Base-by-base conservation (phyloP, 1,140 invertebrate species). In the Drosophila trapezifrons region DNA sequence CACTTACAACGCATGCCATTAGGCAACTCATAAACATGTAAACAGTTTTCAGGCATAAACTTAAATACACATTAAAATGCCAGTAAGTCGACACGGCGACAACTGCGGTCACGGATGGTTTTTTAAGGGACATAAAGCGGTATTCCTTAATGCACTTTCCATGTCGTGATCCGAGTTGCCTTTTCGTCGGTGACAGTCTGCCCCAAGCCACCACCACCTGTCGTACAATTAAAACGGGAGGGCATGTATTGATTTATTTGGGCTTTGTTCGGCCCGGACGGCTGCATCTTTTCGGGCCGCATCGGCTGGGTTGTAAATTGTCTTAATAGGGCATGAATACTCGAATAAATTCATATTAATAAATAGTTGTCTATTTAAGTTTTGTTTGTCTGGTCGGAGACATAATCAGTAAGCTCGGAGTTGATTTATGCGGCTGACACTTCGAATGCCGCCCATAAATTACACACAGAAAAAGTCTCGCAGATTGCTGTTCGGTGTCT, bases 161-260 rank as follows among this genome's bases (percentile, higher is more conserved):
- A 32, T 82, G 79, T 80, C 25, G 54, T 37, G 54, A 51, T 46
- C 27, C 74, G n/a, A 35, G 45, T 57, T 45, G 49, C 40, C 43
- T 46, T 59, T 27, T 43, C 42, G 18, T 37, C 45, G 32, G 51
- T 46, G 15, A 40, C 42, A 27, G 22, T 37, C 32, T 20, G 6
- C 37, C 22, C 4, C 20, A 20, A n/a, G 43, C 42, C 42, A 18
- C 35, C 29, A 13, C 40, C 47, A 54, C 15, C 78, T 72, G 79
- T 78, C 56, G 51, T 54, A 78, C 79, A 82, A 82, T 82, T 82
- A 78, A 82, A 82, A 82, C 45, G 49, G 59, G 69, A 69, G 43
- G 74, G 77, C 81, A 54, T 60, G 46, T 60, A 82, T 82, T 82
- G 79, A 82, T 82, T 82, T 82, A 82, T 82, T 82, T 60, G 51